Percentiles rank a stretch among this genome's conserved stretches.
These are phyloP conservation scores for Neoniphon sammara DNA, from an alignment of 2,797 vertebrate species.

Conservation along the genomic window DNA sequence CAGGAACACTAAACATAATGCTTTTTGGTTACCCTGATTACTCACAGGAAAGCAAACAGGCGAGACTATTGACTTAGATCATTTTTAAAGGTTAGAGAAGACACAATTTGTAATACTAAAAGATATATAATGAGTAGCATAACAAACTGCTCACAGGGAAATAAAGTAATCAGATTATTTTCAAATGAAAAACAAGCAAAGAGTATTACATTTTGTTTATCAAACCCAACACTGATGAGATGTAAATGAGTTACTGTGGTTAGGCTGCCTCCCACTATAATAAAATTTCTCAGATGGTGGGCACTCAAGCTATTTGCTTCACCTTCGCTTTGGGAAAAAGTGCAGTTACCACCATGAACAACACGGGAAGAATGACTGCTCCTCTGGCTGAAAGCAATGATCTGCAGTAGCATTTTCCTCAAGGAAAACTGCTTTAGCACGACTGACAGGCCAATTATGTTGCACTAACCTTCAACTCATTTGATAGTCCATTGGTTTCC, in stretches of 20 bases:
- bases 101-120: no score
- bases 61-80: no score
- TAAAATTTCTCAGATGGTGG: background rate
- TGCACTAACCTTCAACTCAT: conserved; percentile 58
- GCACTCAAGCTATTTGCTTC: background rate
- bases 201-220: background rate
- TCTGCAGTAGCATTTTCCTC: conserved; percentile 15
- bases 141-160: no score
- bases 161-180: background rate
- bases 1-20: no score
- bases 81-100: no score
- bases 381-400: conserved; percentile 26
- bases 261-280: conserved; percentile 5
- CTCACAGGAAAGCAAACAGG: no score
- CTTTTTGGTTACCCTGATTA: no score
- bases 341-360: conserved; percentile 10
- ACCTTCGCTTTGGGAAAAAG: background rate
- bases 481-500: conserved; percentile 55
- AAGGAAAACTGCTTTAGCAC: conserved; percentile 20
- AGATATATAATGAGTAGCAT: no score
- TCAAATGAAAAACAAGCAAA: background rate
- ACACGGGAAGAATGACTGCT: conserved; percentile 3
- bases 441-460: conserved; percentile 52
- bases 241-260: conserved; percentile 13
- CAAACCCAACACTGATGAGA: conserved; percentile 17